Conservation (phyloP, 1,140 invertebrate genomes). For the Neodiprion fabricii region DNA sequence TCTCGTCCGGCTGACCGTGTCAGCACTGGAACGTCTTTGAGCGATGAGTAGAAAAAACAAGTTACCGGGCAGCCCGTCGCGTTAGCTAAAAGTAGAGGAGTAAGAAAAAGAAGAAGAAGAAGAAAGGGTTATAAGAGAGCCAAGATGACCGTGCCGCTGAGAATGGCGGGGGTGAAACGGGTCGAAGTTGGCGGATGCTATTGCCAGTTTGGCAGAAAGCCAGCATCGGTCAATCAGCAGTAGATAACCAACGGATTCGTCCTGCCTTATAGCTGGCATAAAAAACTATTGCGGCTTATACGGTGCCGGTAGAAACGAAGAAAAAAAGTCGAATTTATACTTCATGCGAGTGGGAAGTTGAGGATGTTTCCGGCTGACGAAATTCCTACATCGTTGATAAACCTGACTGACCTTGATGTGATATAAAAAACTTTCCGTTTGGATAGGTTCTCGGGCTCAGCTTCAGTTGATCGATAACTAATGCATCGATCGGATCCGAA, state of each 20-base stretch:
- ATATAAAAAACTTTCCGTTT: no score
- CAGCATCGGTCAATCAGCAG: constrained; percentile 43
- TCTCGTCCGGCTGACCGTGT: constrained; percentile 26
- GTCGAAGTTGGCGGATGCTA: constrained; percentile 16
- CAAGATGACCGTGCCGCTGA: not conserved
- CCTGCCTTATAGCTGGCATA: constrained; percentile 15
- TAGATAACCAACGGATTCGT: constrained; percentile 38
- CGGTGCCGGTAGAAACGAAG: no score
- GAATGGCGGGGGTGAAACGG: not conserved
- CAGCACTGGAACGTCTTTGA: constrained; percentile 32
- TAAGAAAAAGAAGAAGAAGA: constrained; percentile 18
- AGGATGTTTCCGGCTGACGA: not conserved
- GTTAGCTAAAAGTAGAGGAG: constrained; percentile 16
- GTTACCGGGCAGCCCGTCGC: not conserved
- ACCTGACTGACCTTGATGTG: no score
- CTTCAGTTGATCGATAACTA: no score
- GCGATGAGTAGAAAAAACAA: constrained; percentile 33
- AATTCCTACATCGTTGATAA: not conserved
- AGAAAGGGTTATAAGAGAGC: constrained; percentile 23
- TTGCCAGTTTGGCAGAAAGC: constrained; percentile 35
- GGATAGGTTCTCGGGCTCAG: no score
- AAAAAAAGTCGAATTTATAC: not conserved
- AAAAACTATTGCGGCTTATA: constrained; percentile 4
- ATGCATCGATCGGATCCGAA: no score
- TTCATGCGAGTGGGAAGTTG: not conserved